Evolutionary conservation across 2,113 vertebrate species (phyloP).

Genomic region (Charina bottae): DNA sequence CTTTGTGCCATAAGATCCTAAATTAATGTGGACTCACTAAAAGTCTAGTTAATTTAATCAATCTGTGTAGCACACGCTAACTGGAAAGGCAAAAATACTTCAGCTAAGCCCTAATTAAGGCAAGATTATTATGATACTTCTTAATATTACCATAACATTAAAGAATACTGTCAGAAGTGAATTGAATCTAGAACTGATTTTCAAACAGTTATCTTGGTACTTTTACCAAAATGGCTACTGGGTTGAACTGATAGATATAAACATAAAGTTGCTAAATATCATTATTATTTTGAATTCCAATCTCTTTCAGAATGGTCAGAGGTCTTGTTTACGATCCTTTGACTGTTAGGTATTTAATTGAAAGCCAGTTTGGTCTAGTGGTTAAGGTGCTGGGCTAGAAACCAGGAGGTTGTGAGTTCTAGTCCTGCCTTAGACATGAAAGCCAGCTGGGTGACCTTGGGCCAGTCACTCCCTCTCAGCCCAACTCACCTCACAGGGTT

Average conservation of each 20-base stretch:
- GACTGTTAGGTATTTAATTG: background rate
- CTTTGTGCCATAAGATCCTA: background rate
- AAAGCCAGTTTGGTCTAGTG: too few relatives aligned
- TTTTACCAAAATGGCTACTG: conserved; percentile 24
- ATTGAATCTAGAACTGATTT: conserved; percentile 27
- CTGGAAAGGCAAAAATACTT: conserved; percentile 8
- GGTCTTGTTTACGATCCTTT: background rate
- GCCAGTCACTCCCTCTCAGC: too few relatives aligned
- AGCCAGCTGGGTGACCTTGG: too few relatives aligned
- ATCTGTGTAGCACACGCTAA: conserved; percentile 32
- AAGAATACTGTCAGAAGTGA: conserved; percentile 8
- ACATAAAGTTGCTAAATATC: background rate
- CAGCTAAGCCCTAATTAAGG: conserved; percentile 14
- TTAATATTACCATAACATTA: conserved; percentile 28
- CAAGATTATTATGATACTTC: conserved; percentile 16
- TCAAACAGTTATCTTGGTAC: background rate
- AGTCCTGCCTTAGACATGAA: too few relatives aligned
- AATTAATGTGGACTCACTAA: background rate
- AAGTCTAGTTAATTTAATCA: background rate
- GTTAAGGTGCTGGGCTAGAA: too few relatives aligned
- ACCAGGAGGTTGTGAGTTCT: too few relatives aligned
- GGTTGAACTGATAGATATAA: background rate
- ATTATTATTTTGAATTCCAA: background rate
- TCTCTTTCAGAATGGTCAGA: background rate
- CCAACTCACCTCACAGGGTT: too few relatives aligned